A percentile compares a stretch with the other conserved stretches of the same genome.
phyloP scores from a whole-genome alignment of 92 coral and sea anemone genomes.

The Actinostola sp. region DNA sequence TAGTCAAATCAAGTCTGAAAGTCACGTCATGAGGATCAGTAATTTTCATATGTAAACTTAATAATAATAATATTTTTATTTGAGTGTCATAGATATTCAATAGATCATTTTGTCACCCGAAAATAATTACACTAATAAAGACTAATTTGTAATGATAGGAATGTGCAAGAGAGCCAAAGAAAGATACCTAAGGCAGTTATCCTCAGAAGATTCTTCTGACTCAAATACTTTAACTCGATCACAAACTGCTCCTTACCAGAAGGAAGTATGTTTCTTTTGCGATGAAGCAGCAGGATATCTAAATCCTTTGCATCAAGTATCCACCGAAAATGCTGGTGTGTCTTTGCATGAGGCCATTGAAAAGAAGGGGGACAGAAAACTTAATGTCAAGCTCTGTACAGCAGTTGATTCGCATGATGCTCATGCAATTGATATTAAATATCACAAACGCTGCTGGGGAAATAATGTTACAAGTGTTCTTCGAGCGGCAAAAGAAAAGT shows the following conservation, averaged over 20 bases:
- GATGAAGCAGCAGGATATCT: conserved; percentile 51
- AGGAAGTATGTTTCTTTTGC: conserved; percentile 66
- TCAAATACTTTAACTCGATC: conserved; percentile 52
- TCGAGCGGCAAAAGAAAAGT: conserved; percentile 31
- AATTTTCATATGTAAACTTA: too few species aligned
- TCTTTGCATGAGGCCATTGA: conserved; percentile 52
- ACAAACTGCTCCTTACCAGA: conserved; percentile 58
- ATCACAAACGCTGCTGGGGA: conserved; percentile 62
- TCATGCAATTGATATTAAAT: conserved; percentile 65
- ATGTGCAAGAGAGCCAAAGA: conserved; percentile 41
- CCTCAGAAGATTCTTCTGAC: conserved; percentile 1
- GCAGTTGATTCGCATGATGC: conserved; percentile 67
- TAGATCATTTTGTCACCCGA: too few species aligned
- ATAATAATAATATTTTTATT: too few species aligned
- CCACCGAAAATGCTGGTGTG: conserved; percentile 59
- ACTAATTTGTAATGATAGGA: conserved; percentile 5
- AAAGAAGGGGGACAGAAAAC: conserved; percentile 53
- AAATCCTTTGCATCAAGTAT: conserved; percentile 47
- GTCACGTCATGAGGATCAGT: too few species aligned
- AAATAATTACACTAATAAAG: too few species aligned
- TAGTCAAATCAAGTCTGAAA: too few species aligned
- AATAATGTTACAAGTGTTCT: conserved; percentile 57
- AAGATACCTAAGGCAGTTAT: conserved; percentile 9
- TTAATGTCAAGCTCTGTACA: conserved; percentile 53
- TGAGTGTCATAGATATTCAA: too few species aligned